These are phyloP conservation scores for Nanorana parkeri DNA, from an alignment of 2,113 vertebrate species.

Conservation along the genomic window DNA sequence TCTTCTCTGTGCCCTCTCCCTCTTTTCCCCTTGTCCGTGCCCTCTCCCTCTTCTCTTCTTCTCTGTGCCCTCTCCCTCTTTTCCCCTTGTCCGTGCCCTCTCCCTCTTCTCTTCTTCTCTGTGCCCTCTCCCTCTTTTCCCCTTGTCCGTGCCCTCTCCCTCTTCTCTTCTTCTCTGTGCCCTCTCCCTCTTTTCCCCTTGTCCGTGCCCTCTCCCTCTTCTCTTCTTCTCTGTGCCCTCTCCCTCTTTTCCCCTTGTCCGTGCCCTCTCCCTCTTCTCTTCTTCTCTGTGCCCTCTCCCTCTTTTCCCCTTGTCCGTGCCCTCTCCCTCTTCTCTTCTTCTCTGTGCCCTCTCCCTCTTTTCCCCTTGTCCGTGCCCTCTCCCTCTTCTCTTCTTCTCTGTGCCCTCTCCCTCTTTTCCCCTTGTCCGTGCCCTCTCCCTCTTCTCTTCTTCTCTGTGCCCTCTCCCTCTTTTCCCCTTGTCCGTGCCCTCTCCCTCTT, in stretches of 20 bases:
- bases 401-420: not conserved
- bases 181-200: not conserved
- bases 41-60: not conserved
- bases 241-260: not conserved
- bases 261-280: not conserved
- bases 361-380: not conserved
- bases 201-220: not conserved
- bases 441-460: too few species aligned
- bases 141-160: too few species aligned
- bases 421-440: not conserved
- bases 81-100: not conserved
- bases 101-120: not conserved
- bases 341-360: too few species aligned
- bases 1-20: too few species aligned
- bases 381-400: not conserved
- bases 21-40: not conserved
- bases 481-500: too few species aligned
- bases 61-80: not conserved
- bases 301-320: not conserved
- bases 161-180: not conserved
- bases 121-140: not conserved
- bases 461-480: not conserved
- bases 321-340: not conserved
- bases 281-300: not conserved
- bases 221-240: too few species aligned